Conservation (phyloP, 2,888 invertebrate genomes). For the Catocala fraxini region DNA sequence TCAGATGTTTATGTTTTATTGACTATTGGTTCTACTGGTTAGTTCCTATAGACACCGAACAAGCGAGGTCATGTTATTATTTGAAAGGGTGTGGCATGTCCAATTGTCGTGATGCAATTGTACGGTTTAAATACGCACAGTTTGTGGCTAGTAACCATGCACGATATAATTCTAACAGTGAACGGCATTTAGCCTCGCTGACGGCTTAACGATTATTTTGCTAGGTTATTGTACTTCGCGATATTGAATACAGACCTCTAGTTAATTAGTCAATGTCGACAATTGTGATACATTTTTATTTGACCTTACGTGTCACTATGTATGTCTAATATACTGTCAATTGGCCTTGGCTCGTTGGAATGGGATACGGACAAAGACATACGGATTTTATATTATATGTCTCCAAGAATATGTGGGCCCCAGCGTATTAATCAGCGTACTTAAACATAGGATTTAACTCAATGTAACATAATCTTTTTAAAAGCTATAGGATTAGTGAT, state of each 20-base stretch:
- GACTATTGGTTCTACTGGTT: no score
- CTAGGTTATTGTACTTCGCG: conserved; percentile 35
- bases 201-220: conserved; percentile 28
- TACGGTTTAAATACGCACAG: conserved; percentile 42
- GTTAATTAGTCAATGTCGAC: conserved; percentile 25
- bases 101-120: conserved; percentile 50
- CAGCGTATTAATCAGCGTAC: no score
- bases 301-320: conserved; percentile 13
- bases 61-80: conserved; percentile 53
- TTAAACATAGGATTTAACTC: no score
- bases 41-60: conserved; percentile 1
- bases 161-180: conserved; percentile 46
- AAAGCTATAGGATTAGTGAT: no score
- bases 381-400: no score
- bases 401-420: no score
- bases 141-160: conserved; percentile 43
- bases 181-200: conserved; percentile 47
- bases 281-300: neutral
- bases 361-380: neutral
- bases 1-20: neutral
- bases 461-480: no score
- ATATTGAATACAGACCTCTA: conserved; percentile 13
- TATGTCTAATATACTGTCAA: neutral
- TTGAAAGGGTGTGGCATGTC: conserved; percentile 67
- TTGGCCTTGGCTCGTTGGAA: neutral